phyloP scores from a whole-genome alignment of 2,797 vertebrate genomes.

The Gila robusta region DNA sequence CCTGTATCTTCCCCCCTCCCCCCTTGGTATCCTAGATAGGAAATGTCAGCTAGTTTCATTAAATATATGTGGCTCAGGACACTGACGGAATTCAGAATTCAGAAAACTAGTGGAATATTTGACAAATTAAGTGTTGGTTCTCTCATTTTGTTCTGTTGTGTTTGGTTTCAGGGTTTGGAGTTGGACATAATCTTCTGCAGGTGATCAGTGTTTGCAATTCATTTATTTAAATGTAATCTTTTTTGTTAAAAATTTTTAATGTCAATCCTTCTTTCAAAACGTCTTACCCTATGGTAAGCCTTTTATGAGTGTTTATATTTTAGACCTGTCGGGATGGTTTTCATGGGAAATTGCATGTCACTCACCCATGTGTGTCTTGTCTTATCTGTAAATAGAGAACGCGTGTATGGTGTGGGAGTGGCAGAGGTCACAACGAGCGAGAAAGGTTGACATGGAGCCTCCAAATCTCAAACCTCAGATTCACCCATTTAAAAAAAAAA shows the following conservation, averaged over 20 bases:
- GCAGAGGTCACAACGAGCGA: no score
- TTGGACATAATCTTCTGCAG: not conserved
- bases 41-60: conserved; percentile 15
- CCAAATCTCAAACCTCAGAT: no score
- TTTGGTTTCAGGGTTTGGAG: conserved; percentile 5
- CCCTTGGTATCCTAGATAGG: not conserved
- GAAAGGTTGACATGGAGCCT: no score
- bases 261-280: not conserved
- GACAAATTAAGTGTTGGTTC: conserved; percentile 5
- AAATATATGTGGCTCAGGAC: not conserved
- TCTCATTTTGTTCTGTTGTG: conserved; percentile 12
- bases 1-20: no score
- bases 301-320: not conserved
- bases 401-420: no score
- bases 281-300: no score
- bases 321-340: no score
- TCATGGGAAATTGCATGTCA: no score
- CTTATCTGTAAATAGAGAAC: no score
- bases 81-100: not conserved
- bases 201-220: not conserved
- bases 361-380: no score
- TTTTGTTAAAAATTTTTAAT: no score
- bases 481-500: no score
- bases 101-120: conserved; percentile 12
- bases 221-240: not conserved